Percentiles rank a stretch among this genome's conserved stretches.
These are phyloP conservation scores for Paramuricea clavata DNA, from an alignment of 92 coral and sea anemone genomes.

Conservation along the genomic window DNA sequence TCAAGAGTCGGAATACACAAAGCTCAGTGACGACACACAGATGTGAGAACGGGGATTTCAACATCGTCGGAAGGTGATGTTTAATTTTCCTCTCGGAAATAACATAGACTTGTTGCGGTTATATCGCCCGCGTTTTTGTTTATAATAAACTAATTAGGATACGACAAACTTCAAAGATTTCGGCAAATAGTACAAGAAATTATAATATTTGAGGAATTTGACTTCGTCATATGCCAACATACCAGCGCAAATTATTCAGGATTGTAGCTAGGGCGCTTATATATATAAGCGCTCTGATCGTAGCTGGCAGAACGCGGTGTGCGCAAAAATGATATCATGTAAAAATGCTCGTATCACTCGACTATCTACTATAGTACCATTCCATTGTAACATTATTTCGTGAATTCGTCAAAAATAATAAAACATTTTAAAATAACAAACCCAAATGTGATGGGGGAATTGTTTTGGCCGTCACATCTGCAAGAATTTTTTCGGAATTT, in stretches of 20 bases:
- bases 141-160: constrained; percentile 43
- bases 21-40: background rate
- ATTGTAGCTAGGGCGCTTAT: too few relatives aligned
- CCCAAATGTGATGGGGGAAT: too few relatives aligned
- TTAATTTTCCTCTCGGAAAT: background rate
- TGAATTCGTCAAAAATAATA: background rate
- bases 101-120: background rate
- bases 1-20: too few relatives aligned
- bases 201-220: constrained; percentile 8
- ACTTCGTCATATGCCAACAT: background rate
- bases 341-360: too few relatives aligned
- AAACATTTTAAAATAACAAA: background rate
- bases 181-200: constrained; percentile 36
- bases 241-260: too few relatives aligned
- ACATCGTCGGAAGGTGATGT: background rate
- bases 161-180: constrained; percentile 45
- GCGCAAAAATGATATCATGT: too few relatives aligned
- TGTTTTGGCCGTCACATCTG: too few relatives aligned
- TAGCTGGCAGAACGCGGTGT: too few relatives aligned
- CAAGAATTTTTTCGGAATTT: too few relatives aligned
- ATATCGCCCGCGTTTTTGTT: constrained; percentile 20
- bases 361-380: too few relatives aligned
- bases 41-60: background rate
- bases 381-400: background rate
- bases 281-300: too few relatives aligned